Evolutionary conservation across 2,113 vertebrate species (phyloP), one percentile per base, ranked within the genome.

Genomic region (Megaleporinus macrocephalus): DNA sequence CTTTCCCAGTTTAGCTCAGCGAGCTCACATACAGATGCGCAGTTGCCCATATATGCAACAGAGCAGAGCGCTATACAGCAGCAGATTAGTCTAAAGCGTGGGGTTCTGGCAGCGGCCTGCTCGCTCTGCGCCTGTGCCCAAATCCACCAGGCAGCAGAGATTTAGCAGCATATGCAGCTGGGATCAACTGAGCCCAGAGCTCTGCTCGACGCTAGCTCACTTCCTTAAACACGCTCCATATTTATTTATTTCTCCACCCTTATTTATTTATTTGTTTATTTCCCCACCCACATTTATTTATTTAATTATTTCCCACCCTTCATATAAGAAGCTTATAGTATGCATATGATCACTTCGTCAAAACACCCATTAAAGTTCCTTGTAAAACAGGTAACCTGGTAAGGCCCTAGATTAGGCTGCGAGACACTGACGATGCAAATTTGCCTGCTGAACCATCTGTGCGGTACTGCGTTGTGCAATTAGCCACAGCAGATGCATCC

Each of bases 61-160:
- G 61, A 87, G 76, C 80, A 82, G 83, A 91, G 86, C 88, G 88
- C 87, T 90, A 87, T 91, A 88, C 93, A 90, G 91, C 65, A 74
- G 86, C 80, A 90, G 90, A 92, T 91, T 91, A 92, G 84, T 89
- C 86, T 84, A 84, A 91, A 86, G 90, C 85, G 85, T 88, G 86
- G 89, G 86, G 83, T 88, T 83, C 87, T 94, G 91, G 90, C 91
- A 90, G 87, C 76, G 83, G 86, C 83, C 86, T 90, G 88, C 90
- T 90, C 90, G 75, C 87, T 93, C 86, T 91, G 90, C 92, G 91
- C 90, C 88, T 93, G 86, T 76, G 81, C 88, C 89, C 86, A 91
- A 93, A 93, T 93, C 90, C 90, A 92, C 88, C 88, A 89, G 86
- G 87, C 89, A 90, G 87, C 83, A 85, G 89, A 87, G 90, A 93